Evolutionary conservation across 2,888 invertebrate species (phyloP).

Genomic region (Aricia artaxerxes): DNA sequence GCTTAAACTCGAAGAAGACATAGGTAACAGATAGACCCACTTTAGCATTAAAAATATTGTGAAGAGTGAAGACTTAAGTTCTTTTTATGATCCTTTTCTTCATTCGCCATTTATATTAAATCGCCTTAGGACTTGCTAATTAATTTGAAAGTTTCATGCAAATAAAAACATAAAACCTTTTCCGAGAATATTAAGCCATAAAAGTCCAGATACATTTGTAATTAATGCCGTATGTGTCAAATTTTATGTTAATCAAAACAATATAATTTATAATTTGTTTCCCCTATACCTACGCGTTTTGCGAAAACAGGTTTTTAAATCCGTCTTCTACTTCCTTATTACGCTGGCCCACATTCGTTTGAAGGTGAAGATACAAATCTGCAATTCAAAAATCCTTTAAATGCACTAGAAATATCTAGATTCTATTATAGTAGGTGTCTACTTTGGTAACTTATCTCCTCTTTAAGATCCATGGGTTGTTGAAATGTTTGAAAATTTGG

Average conservation of each 20-base stretch:
- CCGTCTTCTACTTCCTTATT: conserved; percentile 13
- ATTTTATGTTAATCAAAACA: background rate
- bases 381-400: background rate
- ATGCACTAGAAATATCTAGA: background rate
- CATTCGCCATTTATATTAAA: background rate
- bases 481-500: background rate
- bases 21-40: no score
- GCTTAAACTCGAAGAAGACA: no score
- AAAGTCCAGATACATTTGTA: background rate
- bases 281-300: background rate
- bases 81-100: background rate
- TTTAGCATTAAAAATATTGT: no score
- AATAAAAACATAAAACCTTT: background rate
- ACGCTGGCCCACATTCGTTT: conserved; percentile 1
- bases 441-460: background rate
- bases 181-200: background rate
- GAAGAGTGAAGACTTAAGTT: no score
- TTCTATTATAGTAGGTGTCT: background rate
- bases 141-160: background rate
- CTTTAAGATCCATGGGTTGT: background rate
- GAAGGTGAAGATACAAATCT: background rate
- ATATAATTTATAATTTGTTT: conserved; percentile 12
- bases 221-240: background rate
- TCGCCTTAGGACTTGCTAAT: background rate
- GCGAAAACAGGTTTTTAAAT: conserved; percentile 5